phyloP scores from a whole-genome alignment of 1,140 invertebrate species.

The Trichomalopsis sarcophagae region DNA sequence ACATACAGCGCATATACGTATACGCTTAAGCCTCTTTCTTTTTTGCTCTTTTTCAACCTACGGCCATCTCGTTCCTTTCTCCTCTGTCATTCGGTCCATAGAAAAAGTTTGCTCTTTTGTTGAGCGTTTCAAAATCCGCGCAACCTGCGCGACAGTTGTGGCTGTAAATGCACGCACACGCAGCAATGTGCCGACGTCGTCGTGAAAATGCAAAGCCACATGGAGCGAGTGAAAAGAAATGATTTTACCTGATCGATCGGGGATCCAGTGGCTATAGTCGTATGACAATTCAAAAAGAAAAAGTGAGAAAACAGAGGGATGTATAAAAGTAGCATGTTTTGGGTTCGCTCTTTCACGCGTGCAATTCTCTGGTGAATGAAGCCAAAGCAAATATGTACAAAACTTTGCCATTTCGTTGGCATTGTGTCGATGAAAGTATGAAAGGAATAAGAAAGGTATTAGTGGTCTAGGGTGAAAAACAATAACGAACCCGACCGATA shows the following conservation, averaged over 20 bases:
- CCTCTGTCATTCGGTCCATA: constrained; percentile 40
- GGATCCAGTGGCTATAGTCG: constrained; percentile 22
- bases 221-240: constrained; percentile 2
- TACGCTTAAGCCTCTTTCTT: constrained; percentile 44
- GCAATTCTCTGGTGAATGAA: not conserved
- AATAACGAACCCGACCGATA: no score
- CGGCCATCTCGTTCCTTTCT: constrained; percentile 34
- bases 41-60: constrained; percentile 35
- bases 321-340: not conserved
- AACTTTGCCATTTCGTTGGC: not conserved
- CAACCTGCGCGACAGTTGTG: constrained; percentile 46
- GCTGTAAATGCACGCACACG: constrained; percentile 18
- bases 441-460: not conserved
- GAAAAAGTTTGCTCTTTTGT: constrained; percentile 53
- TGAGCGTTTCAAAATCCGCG: constrained; percentile 48
- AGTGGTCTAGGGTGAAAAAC: not conserved
- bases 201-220: constrained; percentile 3
- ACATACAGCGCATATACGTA: not conserved
- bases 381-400: not conserved
- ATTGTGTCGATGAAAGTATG: not conserved
- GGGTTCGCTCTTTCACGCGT: not conserved
- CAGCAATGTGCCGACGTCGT: not conserved
- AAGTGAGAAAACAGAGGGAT: constrained; percentile 5
- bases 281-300: constrained; percentile 11
- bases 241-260: constrained; percentile 45